Evolutionary conservation across 2,888 invertebrate genomes (phyloP).

Genomic region (Phortica magna): DNA sequence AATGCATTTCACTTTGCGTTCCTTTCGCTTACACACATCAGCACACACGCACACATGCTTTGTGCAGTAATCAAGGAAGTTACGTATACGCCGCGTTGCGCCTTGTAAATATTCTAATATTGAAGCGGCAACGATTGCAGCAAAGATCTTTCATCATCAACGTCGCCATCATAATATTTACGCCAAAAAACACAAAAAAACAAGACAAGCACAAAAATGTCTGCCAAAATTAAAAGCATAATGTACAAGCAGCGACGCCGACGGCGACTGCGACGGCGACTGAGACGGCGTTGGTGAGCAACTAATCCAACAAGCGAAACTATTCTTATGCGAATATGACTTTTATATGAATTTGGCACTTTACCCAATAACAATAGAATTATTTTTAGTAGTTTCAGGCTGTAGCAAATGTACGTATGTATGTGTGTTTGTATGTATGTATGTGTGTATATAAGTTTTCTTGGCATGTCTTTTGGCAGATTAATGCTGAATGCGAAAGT

Average conservation of each 20-base stretch:
- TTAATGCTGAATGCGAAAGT: not conserved
- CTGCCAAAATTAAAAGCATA: constrained; percentile 28
- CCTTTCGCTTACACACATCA: constrained; percentile 32
- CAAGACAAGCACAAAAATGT: not conserved
- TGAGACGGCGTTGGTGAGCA: not conserved
- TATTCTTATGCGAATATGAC: constrained; percentile 30
- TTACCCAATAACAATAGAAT: constrained; percentile 41
- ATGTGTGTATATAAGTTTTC: not conserved
- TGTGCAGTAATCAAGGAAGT: constrained; percentile 52
- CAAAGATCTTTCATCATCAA: constrained; percentile 27
- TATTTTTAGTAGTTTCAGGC: constrained; percentile 50
- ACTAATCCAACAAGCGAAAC: not conserved
- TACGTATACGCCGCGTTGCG: constrained; percentile 44
- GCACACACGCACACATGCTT: not conserved
- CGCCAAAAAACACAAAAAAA: not conserved
- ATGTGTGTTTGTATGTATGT: no score
- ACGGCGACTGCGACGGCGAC: no score
- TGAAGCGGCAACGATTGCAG: not conserved
- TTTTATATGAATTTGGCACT: constrained; percentile 52
- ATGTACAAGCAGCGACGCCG: not conserved
- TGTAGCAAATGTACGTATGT: not conserved
- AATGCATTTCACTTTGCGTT: constrained; percentile 56
- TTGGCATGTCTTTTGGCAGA: not conserved
- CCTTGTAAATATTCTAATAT: not conserved
- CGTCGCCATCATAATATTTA: constrained; percentile 1